These are phyloP conservation scores for Thereva nobilitata DNA, from an alignment of 2,888 invertebrate genomes.

Conservation along the genomic window DNA sequence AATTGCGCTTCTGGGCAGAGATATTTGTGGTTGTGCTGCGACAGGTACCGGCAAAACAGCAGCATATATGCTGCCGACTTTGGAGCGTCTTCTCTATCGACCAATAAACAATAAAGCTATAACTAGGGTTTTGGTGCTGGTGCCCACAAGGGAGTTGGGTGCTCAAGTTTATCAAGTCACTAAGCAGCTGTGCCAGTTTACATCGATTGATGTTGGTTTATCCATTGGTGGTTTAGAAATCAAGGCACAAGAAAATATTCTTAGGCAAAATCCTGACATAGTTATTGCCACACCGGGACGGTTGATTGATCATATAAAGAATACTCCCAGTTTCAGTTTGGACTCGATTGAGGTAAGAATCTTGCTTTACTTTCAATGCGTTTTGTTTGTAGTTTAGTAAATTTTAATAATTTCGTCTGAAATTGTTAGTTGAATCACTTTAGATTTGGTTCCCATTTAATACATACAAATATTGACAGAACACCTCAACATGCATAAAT, in stretches of 20 bases:
- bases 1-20: conserved; percentile 86
- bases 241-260: conserved; percentile 77
- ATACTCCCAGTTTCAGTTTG: conserved; percentile 89
- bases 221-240: conserved; percentile 88
- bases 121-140: conserved; percentile 87
- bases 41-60: conserved; percentile 99
- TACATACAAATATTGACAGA: too few species aligned
- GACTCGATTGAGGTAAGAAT: conserved; percentile 81
- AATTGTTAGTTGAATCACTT: too few species aligned
- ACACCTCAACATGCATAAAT: too few species aligned
- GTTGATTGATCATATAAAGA: conserved; percentile 94
- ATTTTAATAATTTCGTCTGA: too few species aligned
- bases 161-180: conserved; percentile 97
- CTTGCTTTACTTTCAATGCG: neutral
- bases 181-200: conserved; percentile 86
- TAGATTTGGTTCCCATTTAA: too few species aligned
- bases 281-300: conserved; percentile 99
- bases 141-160: conserved; percentile 96
- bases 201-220: conserved; percentile 77
- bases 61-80: conserved; percentile 96
- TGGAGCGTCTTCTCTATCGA: conserved; percentile 89
- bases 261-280: conserved; percentile 90
- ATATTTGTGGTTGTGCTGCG: conserved; percentile 98
- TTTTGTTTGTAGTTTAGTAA: neutral
- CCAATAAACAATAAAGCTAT: conserved; percentile 70